Percentiles rank a stretch among this genome's conserved stretches.
These are phyloP conservation scores for Campaea margaritaria DNA, from an alignment of 2,888 invertebrate genomes.

Conservation along the genomic window DNA sequence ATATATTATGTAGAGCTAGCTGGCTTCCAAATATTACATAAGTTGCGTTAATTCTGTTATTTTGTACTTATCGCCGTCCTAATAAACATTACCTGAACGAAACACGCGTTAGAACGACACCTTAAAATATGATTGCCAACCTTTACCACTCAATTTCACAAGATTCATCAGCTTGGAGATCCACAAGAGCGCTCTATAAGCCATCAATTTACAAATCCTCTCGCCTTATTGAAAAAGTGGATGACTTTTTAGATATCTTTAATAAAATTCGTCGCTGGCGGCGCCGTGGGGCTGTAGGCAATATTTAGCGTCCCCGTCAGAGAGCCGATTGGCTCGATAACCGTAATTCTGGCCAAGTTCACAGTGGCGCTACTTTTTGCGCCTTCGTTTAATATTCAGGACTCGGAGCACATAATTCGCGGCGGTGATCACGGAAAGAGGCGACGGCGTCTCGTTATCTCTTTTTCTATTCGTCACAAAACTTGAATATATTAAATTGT, in stretches of 20 bases:
- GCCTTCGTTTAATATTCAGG: slow-evolving; percentile 73
- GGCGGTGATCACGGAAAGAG: slow-evolving; percentile 71
- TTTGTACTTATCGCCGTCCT: too few species aligned
- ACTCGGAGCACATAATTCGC: slow-evolving; percentile 74
- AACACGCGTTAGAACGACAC: background rate
- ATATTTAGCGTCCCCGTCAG: slow-evolving; percentile 54
- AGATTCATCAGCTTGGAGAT: slow-evolving; percentile 36
- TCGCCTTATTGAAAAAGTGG: slow-evolving; percentile 58
- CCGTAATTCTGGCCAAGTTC: slow-evolving; percentile 72
- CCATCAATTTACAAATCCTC: slow-evolving; percentile 51
- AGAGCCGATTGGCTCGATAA: slow-evolving; percentile 68
- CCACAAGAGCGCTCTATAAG: slow-evolving; percentile 43
- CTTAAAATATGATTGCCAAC: slow-evolving; percentile 34
- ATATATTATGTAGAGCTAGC: too few species aligned
- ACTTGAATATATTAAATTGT: slow-evolving; percentile 63
- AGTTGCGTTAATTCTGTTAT: too few species aligned
- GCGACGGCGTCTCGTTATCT: slow-evolving; percentile 69
- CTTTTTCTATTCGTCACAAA: slow-evolving; percentile 70
- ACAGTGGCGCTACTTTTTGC: slow-evolving; percentile 62
- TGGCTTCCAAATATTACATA: too few species aligned
- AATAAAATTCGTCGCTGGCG: slow-evolving; percentile 55
- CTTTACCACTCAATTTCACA: slow-evolving; percentile 33
- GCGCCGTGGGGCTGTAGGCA: slow-evolving; percentile 43
- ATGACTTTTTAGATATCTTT: slow-evolving; percentile 55
- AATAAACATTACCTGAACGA: too few species aligned